Base-by-base conservation (phyloP, 2,888 invertebrate genomes). In the Scrobipalpa atriplicella region DNA sequence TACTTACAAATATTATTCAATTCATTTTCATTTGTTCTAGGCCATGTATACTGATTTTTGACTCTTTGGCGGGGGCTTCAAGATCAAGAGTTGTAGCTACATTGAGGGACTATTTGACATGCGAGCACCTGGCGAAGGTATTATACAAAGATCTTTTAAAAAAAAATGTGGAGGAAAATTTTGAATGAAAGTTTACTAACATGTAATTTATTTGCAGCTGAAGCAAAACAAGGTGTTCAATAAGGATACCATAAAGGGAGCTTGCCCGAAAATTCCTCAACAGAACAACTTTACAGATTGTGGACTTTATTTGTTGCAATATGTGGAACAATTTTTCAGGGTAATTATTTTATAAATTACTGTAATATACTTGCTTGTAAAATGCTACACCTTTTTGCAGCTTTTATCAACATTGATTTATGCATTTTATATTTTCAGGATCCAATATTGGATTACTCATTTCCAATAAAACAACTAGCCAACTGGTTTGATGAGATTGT, bases 231-330 rank as follows among this genome's bases (percentile, higher is more conserved):
- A 95, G 80, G 85, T 94, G 62, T 98, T 97, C 83, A 96, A 95
- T 72, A 97, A 96, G 83, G 95, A 96, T 75, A 96, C 95, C 58
- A 97, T 99, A 77, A 96, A 96, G 79, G 98, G 98, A 6, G 95
- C 95, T 72, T 95, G 95, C 78, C 97, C 98, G 0, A 97, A 97
- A 91, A 97, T 98, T 71, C 99, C 99, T n/a, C 98, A 99, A 83
- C 99, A 99, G 90, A 97, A 96, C 73, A 99, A 99, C 93, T 98
- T 96, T 82, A 97, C 97, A 52, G 99, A 99, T 86, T 99, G 99
- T 89, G 99, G 99, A 0, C 93, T 99, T 13, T 99, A 97, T 88
- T 93, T 99, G 68, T 92, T 99, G 66, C 98, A 99, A 85, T 99
- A 99, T 93, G 98, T 98, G 6, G 99, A 99, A 90, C 96, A 96